Percentiles rank a stretch among this genome's conserved stretches.
Conservation (phyloP, 2,888 invertebrate genomes). For the Portevinia maculata region DNA sequence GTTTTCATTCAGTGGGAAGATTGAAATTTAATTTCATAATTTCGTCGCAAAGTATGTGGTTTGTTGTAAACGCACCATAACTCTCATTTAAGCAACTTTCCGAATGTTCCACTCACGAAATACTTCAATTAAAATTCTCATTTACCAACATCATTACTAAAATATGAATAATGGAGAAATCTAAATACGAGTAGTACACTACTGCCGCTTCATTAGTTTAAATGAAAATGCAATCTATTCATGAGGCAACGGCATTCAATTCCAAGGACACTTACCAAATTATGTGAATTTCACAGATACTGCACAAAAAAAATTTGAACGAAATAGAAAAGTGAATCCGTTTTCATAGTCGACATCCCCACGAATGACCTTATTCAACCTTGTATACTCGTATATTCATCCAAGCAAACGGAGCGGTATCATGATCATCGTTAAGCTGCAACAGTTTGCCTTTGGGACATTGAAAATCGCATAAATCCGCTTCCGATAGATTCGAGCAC, state of each 20-base stretch:
- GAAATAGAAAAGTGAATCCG: conserved; percentile 45
- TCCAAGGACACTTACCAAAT: conserved; percentile 58
- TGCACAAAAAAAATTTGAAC: conserved; percentile 7
- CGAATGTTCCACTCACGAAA: neutral
- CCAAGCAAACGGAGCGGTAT: neutral
- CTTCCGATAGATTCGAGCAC: conserved; percentile 48
- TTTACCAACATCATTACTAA: conserved; percentile 18
- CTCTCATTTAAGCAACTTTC: too few relatives aligned
- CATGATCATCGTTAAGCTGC: conserved; percentile 51
- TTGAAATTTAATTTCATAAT: too few relatives aligned
- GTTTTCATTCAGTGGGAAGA: too few relatives aligned
- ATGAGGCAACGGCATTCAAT: conserved; percentile 14
- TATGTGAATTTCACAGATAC: conserved; percentile 36
- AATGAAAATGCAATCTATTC: conserved; percentile 60
- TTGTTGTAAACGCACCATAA: too few relatives aligned
- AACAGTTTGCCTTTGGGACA: conserved; percentile 66
- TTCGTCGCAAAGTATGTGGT: too few relatives aligned
- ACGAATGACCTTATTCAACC: conserved; percentile 47
- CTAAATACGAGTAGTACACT: conserved; percentile 28
- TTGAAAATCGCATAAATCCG: conserved; percentile 58
- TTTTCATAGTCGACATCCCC: conserved; percentile 11
- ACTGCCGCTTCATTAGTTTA: conserved; percentile 16
- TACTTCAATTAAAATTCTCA: conserved; percentile 33
- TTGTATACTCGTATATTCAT: neutral
- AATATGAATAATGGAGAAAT: conserved; percentile 21